A percentile compares a stretch with the other conserved stretches of the same genome.
Conservation (phyloP, 2,113 vertebrate species). For the Typhlomys cinereus region DNA sequence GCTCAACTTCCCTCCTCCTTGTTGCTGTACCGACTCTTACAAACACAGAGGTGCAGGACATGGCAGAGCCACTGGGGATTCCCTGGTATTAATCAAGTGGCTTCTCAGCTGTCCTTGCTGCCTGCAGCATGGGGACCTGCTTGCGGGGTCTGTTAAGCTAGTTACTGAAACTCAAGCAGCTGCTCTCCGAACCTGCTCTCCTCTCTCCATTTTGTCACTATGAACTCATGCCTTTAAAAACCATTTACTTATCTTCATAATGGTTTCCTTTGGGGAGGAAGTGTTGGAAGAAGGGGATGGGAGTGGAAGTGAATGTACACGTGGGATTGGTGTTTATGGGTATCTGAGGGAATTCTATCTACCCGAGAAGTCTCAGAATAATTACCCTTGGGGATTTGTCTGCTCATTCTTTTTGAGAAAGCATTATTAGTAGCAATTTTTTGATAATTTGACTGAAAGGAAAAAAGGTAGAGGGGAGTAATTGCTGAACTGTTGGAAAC, state of each 20-base stretch:
- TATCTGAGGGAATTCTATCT: neutral
- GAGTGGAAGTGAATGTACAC: neutral
- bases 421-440: neutral
- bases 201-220: neutral
- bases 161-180: neutral
- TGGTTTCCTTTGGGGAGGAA: neutral
- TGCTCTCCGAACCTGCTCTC: neutral
- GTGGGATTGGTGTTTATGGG: neutral
- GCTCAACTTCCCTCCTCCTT: neutral
- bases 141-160: neutral
- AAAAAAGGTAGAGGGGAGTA: neutral
- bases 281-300: fast-evolving
- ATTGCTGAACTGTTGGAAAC: neutral
- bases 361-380: neutral
- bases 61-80: neutral
- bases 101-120: neutral
- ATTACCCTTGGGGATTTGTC: neutral
- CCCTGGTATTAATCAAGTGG: neutral
- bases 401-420: neutral
- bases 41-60: neutral
- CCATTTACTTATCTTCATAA: neutral
- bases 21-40: neutral
- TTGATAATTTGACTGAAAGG: neutral
- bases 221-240: neutral
- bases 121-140: neutral